These are phyloP conservation scores for Drosophila helvetica DNA, from an alignment of 2,888 invertebrate species.

Conservation along the genomic window DNA sequence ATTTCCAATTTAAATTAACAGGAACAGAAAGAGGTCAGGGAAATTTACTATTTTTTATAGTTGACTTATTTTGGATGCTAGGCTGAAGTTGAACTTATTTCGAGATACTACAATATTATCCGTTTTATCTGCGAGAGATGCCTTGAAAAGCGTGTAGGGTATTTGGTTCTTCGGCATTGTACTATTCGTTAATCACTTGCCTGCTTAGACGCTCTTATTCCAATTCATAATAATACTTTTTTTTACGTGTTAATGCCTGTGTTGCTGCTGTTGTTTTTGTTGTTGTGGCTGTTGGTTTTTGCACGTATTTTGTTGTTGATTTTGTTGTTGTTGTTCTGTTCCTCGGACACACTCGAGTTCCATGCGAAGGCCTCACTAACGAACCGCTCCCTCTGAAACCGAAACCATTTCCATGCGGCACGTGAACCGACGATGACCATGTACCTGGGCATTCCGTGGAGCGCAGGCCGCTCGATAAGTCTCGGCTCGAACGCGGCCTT, in stretches of 20 bases:
- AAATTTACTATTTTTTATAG: too few relatives aligned
- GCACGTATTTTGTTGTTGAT: conserved; percentile 51
- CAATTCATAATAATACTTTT: not conserved
- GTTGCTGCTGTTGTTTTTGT: conserved; percentile 25
- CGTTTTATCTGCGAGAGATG: too few relatives aligned
- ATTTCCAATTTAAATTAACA: too few relatives aligned
- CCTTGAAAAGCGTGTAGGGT: not conserved
- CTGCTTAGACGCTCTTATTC: not conserved
- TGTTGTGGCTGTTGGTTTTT: conserved; percentile 53
- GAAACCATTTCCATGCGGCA: conserved; percentile 56
- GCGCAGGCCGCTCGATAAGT: conserved; percentile 83
- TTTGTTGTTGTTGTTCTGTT: not conserved
- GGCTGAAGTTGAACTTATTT: too few relatives aligned
- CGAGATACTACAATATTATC: too few relatives aligned
- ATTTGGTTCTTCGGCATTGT: not conserved
- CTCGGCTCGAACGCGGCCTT: conserved; percentile 85
- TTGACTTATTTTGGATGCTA: too few relatives aligned
- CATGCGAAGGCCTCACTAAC: conserved; percentile 30
- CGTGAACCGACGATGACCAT: conserved; percentile 37
- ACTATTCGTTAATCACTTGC: not conserved
- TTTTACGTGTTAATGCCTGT: conserved; percentile 6
- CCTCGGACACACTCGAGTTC: not conserved
- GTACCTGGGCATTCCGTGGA: conserved; percentile 42
- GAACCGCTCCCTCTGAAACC: conserved; percentile 32
- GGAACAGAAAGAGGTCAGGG: too few relatives aligned